Conservation (phyloP, 2,113 vertebrate species). For the Atlantisia rogersi region DNA sequence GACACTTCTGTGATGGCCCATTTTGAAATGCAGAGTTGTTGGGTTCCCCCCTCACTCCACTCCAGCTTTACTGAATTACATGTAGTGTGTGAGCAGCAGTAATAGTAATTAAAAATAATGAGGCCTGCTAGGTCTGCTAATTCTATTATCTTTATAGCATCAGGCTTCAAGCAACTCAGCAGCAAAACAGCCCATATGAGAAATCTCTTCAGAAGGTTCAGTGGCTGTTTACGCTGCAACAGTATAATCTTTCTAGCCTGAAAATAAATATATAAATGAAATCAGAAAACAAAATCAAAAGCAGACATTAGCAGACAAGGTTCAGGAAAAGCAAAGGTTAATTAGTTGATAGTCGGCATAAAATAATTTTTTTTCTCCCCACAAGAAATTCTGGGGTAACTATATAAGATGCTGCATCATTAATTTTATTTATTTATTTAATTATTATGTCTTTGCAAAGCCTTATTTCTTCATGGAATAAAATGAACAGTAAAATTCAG, state of each 20-base stretch:
- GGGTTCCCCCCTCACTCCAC: background rate
- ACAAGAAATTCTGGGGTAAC: background rate
- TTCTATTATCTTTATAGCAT: conserved; percentile 72
- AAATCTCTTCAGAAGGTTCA: conserved; percentile 80
- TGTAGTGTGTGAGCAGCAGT: conserved; percentile 58
- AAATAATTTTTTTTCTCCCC: background rate
- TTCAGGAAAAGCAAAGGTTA: background rate
- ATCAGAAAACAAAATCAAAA: conserved; percentile 5
- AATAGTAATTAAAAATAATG: conserved; percentile 73
- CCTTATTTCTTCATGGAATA: background rate
- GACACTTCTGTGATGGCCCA: background rate
- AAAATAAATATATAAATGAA: conserved; percentile 6
- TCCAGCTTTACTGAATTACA: conserved; percentile 50
- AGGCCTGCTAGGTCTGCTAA: conserved; percentile 69
- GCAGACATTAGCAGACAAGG: background rate
- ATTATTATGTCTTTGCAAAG: background rate
- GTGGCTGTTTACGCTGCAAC: conserved; percentile 70
- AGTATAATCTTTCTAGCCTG: conserved; percentile 82
- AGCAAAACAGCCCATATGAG: conserved; percentile 81
- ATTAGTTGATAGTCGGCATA: background rate
- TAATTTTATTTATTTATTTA: no score
- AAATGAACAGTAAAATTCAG: background rate
- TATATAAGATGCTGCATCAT: background rate
- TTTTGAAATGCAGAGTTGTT: conserved; percentile 15
- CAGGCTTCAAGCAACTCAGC: conserved; percentile 78